A percentile compares a stretch with the other conserved stretches of the same genome.
Conservation (phyloP, 1,140 invertebrate genomes). For the Proales similis region DNA sequence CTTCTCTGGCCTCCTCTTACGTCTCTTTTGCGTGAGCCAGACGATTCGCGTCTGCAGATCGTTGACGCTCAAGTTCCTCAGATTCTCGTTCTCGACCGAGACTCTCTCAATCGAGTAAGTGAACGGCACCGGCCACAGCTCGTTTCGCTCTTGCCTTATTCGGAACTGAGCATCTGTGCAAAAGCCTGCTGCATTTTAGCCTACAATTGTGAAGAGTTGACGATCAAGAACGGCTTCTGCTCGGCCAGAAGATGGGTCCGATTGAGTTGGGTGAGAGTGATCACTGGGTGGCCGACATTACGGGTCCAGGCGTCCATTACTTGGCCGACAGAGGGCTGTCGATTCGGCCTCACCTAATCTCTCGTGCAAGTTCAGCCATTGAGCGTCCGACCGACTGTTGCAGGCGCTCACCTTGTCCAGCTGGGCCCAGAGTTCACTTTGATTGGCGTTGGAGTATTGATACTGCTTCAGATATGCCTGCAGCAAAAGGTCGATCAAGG, state of each 20-base stretch:
- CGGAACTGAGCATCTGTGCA: too few species aligned
- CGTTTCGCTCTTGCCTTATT: too few species aligned
- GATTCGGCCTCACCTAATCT: background rate
- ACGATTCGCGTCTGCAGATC: slow-evolving; percentile 1
- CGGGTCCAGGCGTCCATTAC: background rate
- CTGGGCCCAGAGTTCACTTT: background rate
- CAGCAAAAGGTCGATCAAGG: background rate
- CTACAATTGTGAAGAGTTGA: too few species aligned
- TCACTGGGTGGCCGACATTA: background rate
- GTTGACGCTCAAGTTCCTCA: background rate
- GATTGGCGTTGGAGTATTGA: background rate
- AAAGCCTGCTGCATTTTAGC: too few species aligned
- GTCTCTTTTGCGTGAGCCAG: background rate
- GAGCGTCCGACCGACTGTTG: background rate
- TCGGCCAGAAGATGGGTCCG: background rate
- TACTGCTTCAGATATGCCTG: background rate
- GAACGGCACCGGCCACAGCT: slow-evolving; percentile 78
- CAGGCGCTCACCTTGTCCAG: background rate
- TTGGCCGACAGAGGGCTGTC: background rate
- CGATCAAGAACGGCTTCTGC: background rate
- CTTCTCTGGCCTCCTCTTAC: background rate
- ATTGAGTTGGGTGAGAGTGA: background rate
- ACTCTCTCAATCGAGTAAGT: slow-evolving; percentile 64
- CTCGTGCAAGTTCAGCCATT: background rate
- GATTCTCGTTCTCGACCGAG: background rate